phyloP scores from a whole-genome alignment of 1,140 invertebrate species.

The Amphibalanus amphitrite region DNA sequence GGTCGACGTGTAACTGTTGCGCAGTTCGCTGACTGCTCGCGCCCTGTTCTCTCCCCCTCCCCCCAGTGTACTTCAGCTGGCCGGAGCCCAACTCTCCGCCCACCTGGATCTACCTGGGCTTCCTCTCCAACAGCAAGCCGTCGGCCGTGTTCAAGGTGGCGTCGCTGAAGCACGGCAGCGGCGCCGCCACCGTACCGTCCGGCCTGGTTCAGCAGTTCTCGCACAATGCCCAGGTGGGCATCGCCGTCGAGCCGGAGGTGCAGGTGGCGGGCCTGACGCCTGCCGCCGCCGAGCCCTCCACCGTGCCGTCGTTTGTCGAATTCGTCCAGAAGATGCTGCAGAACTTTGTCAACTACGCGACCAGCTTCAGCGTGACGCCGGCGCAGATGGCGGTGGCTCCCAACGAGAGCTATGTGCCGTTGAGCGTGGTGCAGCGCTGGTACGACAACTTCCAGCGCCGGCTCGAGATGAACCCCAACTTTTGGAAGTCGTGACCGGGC shows the following conservation, averaged over 20 bases:
- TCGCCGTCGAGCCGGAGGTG: constrained; percentile 43
- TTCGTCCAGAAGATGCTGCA: constrained; percentile 86
- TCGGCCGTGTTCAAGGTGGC: constrained; percentile 91
- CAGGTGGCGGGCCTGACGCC: constrained; percentile 19
- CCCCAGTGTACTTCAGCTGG: constrained; percentile 65
- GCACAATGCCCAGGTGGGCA: constrained; percentile 83
- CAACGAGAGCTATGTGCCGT: constrained; percentile 60
- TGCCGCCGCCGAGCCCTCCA: constrained; percentile 28
- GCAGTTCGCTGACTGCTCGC: too few relatives aligned
- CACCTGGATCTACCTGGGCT: constrained; percentile 79
- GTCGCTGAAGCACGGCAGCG: constrained; percentile 26
- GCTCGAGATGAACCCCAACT: constrained; percentile 79
- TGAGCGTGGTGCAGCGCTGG: constrained; percentile 77
- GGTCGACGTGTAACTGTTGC: not conserved
- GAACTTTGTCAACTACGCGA: constrained; percentile 78
- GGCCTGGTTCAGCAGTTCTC: constrained; percentile 37
- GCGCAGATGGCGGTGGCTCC: constrained; percentile 48
- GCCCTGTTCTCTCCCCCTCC: too few relatives aligned
- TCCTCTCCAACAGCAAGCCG: constrained; percentile 80
- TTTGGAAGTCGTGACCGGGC: constrained; percentile 49
- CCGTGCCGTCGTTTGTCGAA: constrained; percentile 47
- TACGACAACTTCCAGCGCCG: constrained; percentile 79
- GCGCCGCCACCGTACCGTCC: constrained; percentile 23
- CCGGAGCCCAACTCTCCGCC: constrained; percentile 72
- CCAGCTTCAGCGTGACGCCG: constrained; percentile 69